Evolutionary conservation across 1,140 invertebrate species (phyloP), one percentile per base, ranked within the genome.

Genomic region (Drosophila tristis): DNA sequence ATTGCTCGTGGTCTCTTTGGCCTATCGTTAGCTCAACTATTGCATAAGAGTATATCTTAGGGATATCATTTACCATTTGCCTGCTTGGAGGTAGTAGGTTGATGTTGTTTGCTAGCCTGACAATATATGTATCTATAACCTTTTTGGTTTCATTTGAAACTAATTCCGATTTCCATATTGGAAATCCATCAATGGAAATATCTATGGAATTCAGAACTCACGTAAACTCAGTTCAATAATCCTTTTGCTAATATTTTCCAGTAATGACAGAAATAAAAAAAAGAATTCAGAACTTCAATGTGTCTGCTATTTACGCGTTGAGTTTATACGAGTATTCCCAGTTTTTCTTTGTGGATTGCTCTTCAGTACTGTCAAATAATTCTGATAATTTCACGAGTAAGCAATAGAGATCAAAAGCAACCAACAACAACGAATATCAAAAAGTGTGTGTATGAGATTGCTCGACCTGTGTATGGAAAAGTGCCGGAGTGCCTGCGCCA

Each of bases 401-500:
- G 61, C 70, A 55, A 91, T 39, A 90, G 91, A 91, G 89, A 91
- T 87, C 91, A 91, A 92, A 92, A 92, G 91, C 91, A 92, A 92
- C 82, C 91, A 92, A 91, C 91, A 92, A 92, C 91, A 91, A 92
- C 91, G 90, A 91, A 91, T 92, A 72, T 85, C 72, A 85, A 89
- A 80, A 75, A 63, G 74, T 79, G 63, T 58, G 73, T 77, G 78
- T 85, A 80, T 74, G 59, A 39, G 71, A 74, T 72, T 89, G 84
- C 84, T 63, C 54, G 48, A 65, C 68, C 63, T 50, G 55, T 15
- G 15, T 2, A 2, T 39, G 2, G 20, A 8, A 55, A 11, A 9
- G 35, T 13, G 35, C 11, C 35, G 35, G 35, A 39, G 35, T 39
- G 35, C 3, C 9, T 44, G 16, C 44, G 60, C 67, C 45, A 56